Conservation (phyloP, 2,113 vertebrate species). For the Falco punctatus region DNA sequence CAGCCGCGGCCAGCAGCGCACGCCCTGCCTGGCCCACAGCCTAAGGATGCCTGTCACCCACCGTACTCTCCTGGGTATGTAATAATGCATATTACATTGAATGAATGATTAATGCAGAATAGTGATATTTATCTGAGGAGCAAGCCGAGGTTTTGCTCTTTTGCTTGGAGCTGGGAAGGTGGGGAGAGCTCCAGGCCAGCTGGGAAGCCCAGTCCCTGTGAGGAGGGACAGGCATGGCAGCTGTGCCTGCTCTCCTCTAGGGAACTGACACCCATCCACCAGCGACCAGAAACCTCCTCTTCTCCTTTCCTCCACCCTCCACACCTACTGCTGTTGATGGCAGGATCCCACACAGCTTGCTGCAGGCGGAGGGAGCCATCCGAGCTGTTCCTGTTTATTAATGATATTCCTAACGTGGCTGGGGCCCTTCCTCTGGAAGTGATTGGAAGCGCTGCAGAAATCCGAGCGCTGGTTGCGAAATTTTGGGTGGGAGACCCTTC, state of each 20-base stretch:
- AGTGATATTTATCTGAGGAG: not conserved
- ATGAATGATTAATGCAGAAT: not conserved
- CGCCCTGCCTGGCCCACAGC: rapidly evolving
- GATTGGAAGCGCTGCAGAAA: not conserved
- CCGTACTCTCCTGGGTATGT: not conserved
- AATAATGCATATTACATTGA: not conserved
- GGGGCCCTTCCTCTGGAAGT: not conserved
- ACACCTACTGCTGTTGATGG: rapidly evolving
- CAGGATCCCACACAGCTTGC: not conserved
- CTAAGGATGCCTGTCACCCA: not conserved
- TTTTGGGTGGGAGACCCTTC: not conserved
- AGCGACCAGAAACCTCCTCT: not conserved
- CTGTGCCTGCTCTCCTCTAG: not conserved
- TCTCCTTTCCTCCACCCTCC: not conserved
- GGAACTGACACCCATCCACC: not conserved
- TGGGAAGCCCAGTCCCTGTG: not conserved
- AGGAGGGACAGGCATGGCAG: not conserved
- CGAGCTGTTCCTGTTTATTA: not conserved
- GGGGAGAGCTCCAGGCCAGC: not conserved
- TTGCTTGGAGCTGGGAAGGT: not conserved
- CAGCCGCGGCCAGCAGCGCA: rapidly evolving
- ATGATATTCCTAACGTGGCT: not conserved
- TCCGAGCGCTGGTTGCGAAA: not conserved
- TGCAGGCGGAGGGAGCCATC: not conserved
- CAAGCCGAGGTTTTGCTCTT: not conserved